Conservation (phyloP, 2,888 invertebrate species). For the Dryomyza anilis region DNA sequence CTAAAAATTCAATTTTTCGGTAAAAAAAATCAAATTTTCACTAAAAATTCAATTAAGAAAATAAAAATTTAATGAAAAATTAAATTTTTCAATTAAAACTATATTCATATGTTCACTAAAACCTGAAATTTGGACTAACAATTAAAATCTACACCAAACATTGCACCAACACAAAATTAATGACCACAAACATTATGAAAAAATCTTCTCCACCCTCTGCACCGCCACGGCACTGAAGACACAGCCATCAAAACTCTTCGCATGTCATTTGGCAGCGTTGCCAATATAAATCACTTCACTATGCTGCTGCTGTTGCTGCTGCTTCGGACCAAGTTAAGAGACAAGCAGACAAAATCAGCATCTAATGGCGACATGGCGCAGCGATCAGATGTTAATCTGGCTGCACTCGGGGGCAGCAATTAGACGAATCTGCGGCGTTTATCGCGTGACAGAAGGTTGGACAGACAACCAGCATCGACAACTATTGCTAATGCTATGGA, state of each 20-base stretch:
- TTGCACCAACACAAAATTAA: no score
- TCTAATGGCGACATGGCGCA: background rate
- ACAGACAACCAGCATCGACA: background rate
- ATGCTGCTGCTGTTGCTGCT: background rate
- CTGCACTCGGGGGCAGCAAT: conserved; percentile 17
- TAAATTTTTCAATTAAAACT: no score
- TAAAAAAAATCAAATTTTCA: no score
- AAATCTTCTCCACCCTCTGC: background rate
- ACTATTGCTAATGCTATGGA: background rate
- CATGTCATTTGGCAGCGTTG: background rate
- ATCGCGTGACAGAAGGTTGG: conserved; percentile 6
- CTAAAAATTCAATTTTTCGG: no score
- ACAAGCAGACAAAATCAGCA: background rate
- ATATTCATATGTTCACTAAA: no score
- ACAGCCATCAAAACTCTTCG: no score
- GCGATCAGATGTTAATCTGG: conserved; percentile 11
- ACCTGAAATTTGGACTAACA: no score
- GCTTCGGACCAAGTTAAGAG: no score
- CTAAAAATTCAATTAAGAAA: no score
- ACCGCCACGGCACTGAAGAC: background rate
- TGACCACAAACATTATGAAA: no score
- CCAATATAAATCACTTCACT: background rate
- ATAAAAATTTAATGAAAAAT: no score
- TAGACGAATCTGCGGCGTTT: conserved; percentile 4
- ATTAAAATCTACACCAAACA: no score